A percentile compares a stretch with the other conserved stretches of the same genome.
These are phyloP conservation scores for Crocodylus rhombifer DNA, from an alignment of 2,797 vertebrate genomes.

Conservation along the genomic window DNA sequence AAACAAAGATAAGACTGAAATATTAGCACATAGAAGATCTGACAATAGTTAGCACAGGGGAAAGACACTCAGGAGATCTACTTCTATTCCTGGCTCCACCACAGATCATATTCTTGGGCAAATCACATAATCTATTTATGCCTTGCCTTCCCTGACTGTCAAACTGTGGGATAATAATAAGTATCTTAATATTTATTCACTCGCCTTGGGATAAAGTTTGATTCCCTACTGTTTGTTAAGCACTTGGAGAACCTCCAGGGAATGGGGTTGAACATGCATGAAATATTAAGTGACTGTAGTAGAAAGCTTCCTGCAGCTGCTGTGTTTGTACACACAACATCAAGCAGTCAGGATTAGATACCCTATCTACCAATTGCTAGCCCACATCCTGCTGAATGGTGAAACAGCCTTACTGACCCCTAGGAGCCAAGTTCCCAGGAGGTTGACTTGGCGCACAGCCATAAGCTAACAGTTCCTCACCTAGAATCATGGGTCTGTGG, in stretches of 20 bases:
- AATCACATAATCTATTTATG: rapidly evolving
- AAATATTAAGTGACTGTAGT: background rate
- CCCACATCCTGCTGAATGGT: constrained; percentile 29
- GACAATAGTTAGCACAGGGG: background rate
- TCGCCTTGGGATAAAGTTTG: background rate
- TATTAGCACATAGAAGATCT: background rate
- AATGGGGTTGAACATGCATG: background rate
- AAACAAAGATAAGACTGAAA: background rate
- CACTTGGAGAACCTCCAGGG: background rate
- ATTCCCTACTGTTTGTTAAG: background rate
- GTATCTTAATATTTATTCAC: background rate
- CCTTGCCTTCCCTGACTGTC: background rate
- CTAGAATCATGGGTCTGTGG: rapidly evolving
- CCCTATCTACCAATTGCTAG: background rate
- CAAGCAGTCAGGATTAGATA: rapidly evolving
- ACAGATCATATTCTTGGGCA: background rate
- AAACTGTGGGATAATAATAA: background rate
- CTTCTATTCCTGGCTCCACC: background rate
- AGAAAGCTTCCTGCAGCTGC: rapidly evolving
- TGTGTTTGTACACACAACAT: rapidly evolving
- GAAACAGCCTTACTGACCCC: background rate
- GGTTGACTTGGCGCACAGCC: background rate
- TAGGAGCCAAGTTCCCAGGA: background rate
- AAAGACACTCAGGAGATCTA: background rate
- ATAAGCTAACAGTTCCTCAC: background rate